Evolutionary conservation across 2,888 invertebrate genomes (phyloP).

Genomic region (Zhuqinia jingwanae): DNA sequence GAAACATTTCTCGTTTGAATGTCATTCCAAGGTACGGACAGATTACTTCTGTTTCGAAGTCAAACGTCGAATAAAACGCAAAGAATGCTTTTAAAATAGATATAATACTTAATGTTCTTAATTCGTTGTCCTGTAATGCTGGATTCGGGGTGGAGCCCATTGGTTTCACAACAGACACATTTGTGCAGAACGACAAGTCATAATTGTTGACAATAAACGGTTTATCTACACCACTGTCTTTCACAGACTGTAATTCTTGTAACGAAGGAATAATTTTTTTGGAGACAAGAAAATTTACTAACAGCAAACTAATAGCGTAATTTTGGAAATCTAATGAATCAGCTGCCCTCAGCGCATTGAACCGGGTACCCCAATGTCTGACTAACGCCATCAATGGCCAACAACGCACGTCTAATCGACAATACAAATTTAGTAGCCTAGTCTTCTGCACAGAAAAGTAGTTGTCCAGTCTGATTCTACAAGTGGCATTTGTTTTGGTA

Average conservation of each 20-base stretch:
- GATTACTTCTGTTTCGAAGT: slow-evolving; percentile 49
- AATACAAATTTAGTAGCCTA: slow-evolving; percentile 56
- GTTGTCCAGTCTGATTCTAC: slow-evolving; percentile 65
- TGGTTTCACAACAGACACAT: background rate
- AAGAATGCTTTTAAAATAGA: slow-evolving; percentile 62
- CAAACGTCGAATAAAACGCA: slow-evolving; percentile 54
- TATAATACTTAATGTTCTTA: slow-evolving; percentile 61
- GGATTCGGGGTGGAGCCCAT: slow-evolving; percentile 24
- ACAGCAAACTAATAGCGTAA: slow-evolving; percentile 48
- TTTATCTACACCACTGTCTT: slow-evolving; percentile 51
- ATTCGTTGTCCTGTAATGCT: slow-evolving; percentile 53
- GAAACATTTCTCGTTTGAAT: slow-evolving; percentile 49
- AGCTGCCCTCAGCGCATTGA: slow-evolving; percentile 27
- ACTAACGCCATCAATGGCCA: slow-evolving; percentile 61
- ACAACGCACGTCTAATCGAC: slow-evolving; percentile 54
- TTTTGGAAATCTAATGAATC: slow-evolving; percentile 63
- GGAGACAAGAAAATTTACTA: slow-evolving; percentile 51
- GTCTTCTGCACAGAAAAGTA: slow-evolving; percentile 62
- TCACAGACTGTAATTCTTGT: slow-evolving; percentile 42
- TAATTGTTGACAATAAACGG: slow-evolving; percentile 59
- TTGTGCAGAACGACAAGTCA: slow-evolving; percentile 56
- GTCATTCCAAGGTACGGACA: slow-evolving; percentile 43
- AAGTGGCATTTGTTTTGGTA: slow-evolving; percentile 34
- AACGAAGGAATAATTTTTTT: slow-evolving; percentile 66
- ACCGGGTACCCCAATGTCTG: slow-evolving; percentile 53